phyloP scores from a whole-genome alignment of 1,140 invertebrate species.

The Arion vulgaris region DNA sequence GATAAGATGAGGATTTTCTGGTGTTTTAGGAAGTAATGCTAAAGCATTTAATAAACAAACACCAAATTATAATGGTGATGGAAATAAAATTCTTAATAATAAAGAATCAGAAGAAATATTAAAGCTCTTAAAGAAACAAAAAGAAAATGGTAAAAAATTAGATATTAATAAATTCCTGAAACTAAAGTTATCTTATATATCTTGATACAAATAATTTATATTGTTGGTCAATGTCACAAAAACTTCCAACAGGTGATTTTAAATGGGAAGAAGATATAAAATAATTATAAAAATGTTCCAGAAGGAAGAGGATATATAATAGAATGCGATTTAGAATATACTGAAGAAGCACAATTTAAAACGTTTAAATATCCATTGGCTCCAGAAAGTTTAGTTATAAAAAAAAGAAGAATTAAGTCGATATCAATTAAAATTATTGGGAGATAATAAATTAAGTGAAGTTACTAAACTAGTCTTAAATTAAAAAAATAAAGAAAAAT shows the following conservation, averaged over 20 bases:
- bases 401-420: slow-evolving; percentile 25
- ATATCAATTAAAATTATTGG: slow-evolving; percentile 27
- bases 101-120: background rate
- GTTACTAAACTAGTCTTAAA: slow-evolving; percentile 3
- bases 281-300: slow-evolving; percentile 42
- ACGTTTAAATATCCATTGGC: slow-evolving; percentile 75
- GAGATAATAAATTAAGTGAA: slow-evolving; percentile 1
- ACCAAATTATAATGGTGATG: background rate
- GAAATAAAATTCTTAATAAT: slow-evolving; percentile 12
- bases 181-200: slow-evolving; percentile 16
- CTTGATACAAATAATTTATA: slow-evolving; percentile 58
- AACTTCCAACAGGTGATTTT: too few species aligned
- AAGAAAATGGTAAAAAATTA: too few species aligned
- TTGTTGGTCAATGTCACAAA: slow-evolving; percentile 47
- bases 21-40: slow-evolving; percentile 41
- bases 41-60: slow-evolving; percentile 33
- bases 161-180: slow-evolving; percentile 7
- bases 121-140: too few species aligned
- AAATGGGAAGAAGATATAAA: slow-evolving; percentile 42
- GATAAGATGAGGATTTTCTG: slow-evolving; percentile 37
- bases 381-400: slow-evolving; percentile 58
- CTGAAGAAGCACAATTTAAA: slow-evolving; percentile 71
- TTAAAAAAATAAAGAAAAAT: slow-evolving; percentile 39
- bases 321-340: slow-evolving; percentile 61
- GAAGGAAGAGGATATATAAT: slow-evolving; percentile 1